These are phyloP conservation scores for Agriopis leucophaearia DNA, from an alignment of 2,888 invertebrate species.

Conservation along the genomic window DNA sequence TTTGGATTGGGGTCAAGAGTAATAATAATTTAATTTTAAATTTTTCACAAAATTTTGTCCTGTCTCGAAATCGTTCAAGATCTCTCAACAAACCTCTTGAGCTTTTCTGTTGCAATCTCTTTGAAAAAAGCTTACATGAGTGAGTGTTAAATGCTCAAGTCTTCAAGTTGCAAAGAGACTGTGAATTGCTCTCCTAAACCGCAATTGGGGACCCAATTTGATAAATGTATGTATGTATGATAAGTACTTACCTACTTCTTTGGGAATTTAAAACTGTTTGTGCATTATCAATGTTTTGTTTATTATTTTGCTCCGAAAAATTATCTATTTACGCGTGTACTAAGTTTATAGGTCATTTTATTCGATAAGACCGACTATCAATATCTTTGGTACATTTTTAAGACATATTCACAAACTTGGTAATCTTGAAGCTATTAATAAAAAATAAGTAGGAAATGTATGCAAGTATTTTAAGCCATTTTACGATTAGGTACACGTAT, in stretches of 20 bases:
- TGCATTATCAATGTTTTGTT: constrained; percentile 13
- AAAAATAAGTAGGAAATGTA: background rate
- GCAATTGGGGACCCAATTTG: background rate
- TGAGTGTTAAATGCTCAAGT: background rate
- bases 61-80: constrained; percentile 10
- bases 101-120: constrained; percentile 9
- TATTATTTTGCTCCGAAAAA: constrained; percentile 20
- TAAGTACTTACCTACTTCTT: background rate
- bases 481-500: too few species aligned
- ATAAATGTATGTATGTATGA: too few species aligned
- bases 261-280: background rate
- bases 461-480: too few species aligned
- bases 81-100: background rate
- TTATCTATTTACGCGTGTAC: constrained; percentile 16
- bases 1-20: too few species aligned
- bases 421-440: background rate
- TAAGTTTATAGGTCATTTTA: constrained; percentile 19
- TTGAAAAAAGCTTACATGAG: constrained; percentile 1
- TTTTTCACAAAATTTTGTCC: background rate
- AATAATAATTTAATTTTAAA: background rate
- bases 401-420: background rate
- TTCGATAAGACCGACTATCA: background rate
- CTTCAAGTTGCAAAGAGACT: background rate
- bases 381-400: background rate
- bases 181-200: background rate